phyloP scores from a whole-genome alignment of 2,888 invertebrate species.

The Rosalia funebris region DNA sequence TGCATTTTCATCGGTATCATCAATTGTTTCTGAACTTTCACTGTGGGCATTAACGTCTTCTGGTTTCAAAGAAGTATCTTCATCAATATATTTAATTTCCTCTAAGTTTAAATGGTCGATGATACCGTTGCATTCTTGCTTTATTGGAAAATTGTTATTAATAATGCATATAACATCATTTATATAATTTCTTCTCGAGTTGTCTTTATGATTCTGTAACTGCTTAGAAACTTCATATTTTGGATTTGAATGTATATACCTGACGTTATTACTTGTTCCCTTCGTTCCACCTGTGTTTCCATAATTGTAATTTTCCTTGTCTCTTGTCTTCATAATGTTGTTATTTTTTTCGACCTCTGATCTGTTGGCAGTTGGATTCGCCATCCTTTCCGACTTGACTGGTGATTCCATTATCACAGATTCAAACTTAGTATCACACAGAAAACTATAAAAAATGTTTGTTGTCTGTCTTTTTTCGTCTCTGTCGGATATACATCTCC shows the following conservation, averaged over 20 bases:
- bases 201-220: too few relatives aligned
- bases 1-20: background rate
- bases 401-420: conserved; percentile 13
- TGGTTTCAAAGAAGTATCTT: background rate
- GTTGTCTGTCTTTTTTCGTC: conserved; percentile 10
- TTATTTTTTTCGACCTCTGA: conserved; percentile 4
- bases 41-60: too few relatives aligned
- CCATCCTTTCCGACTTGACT: background rate
- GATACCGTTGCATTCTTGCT: background rate
- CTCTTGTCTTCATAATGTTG: background rate
- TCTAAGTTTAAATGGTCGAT: conserved; percentile 29
- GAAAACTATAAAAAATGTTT: background rate
- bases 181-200: background rate
- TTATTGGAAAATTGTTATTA: background rate
- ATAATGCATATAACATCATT: background rate
- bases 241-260: too few relatives aligned
- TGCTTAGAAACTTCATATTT: too few relatives aligned
- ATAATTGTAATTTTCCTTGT: background rate
- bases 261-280: too few relatives aligned
- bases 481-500: conserved; percentile 13
- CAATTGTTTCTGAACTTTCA: background rate
- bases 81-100: conserved; percentile 39
- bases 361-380: background rate
- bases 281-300: background rate
- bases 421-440: background rate